Evolutionary conservation across 2,797 vertebrate genomes (phyloP), one percentile per base, ranked within the genome.

Genomic region (Chiroxiphia lanceolata): DNA sequence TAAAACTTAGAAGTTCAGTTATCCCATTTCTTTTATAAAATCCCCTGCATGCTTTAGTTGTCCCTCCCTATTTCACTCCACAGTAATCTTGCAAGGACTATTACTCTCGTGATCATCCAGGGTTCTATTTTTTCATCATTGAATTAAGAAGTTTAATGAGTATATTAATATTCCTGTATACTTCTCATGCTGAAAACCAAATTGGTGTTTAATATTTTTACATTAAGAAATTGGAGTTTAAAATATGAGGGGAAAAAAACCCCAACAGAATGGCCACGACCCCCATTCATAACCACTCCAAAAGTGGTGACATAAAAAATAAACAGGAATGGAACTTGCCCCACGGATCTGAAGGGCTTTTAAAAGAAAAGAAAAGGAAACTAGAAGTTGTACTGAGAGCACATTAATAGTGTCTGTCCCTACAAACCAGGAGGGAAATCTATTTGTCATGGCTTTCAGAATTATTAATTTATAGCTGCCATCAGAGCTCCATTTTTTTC

Each of bases 171-270:
- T 91, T 12, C 11, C 10, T 67, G 34, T 12, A 27, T 56, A 19
- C 13, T 64, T 56, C 17, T 68, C 12, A 63, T 33, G 7, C 22
- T 89, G 34, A 23, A 81, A 81, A 91, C 18, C 34, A 44, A 14
- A 18, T 29, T 22, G 20, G 2, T 65, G 17, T 31, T 64, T 72
- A 79, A n/a, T 64, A 56, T 68, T 76, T 78, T 60, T 64, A 11
- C 18, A 15, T 33, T 10, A 45, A 50, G 25, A 1, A 50, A 33
- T 25, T 45, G 2, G 23, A 42, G 16, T 53, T 67, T 36, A 31
- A 87, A 80, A 44, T 33, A 33, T 4, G 8, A 59, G 22, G 9
- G 7, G 4, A 10, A 65, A 53, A 15, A 23, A 13, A 0, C 0
- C 4, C 6, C 5, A 36, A 12, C 19, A 29, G 3, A 51, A 15